A percentile compares a stretch with the other conserved stretches of the same genome.
phyloP scores from a whole-genome alignment of 2,113 vertebrate species.

The Epinephelus lanceolatus region DNA sequence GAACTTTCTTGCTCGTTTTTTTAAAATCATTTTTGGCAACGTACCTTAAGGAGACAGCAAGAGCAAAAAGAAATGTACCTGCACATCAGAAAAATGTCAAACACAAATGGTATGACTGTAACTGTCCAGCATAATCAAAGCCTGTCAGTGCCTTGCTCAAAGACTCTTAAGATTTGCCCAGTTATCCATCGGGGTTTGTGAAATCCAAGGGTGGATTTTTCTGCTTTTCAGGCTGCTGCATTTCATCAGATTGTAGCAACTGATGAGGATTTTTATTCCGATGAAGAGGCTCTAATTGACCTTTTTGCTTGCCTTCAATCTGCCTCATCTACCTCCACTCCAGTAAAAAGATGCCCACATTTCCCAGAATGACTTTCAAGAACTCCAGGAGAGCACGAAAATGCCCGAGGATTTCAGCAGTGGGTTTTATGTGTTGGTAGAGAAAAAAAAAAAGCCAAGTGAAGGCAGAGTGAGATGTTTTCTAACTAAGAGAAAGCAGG shows the following conservation, averaged over 20 bases:
- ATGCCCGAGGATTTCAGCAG: neutral
- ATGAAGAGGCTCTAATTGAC: constrained; percentile 23
- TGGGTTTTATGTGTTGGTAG: neutral
- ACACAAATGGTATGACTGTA: constrained; percentile 11
- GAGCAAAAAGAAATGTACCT: constrained; percentile 1
- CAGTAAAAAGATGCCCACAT: constrained; percentile 1
- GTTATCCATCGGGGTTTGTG: neutral
- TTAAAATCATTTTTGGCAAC: neutral
- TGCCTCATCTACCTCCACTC: neutral
- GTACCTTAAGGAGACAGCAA: neutral
- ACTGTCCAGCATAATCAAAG: constrained; percentile 7
- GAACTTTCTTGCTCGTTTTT: neutral
- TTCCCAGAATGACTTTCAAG: constrained; percentile 16
- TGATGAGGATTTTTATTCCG: neutral
- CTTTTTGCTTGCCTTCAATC: constrained; percentile 11
- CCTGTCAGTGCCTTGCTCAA: constrained; percentile 9
- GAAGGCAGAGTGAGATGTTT: neutral
- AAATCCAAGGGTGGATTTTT: neutral
- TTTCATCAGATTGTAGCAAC: constrained; percentile 18
- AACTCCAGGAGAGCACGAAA: neutral
- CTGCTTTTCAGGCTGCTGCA: neutral
- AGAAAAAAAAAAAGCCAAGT: neutral
- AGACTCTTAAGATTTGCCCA: neutral
- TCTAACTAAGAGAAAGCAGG: neutral
- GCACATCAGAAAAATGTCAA: neutral